Evolutionary conservation across 1,140 invertebrate genomes (phyloP).

Genomic region (Pseudomyrmex sp.): DNA sequence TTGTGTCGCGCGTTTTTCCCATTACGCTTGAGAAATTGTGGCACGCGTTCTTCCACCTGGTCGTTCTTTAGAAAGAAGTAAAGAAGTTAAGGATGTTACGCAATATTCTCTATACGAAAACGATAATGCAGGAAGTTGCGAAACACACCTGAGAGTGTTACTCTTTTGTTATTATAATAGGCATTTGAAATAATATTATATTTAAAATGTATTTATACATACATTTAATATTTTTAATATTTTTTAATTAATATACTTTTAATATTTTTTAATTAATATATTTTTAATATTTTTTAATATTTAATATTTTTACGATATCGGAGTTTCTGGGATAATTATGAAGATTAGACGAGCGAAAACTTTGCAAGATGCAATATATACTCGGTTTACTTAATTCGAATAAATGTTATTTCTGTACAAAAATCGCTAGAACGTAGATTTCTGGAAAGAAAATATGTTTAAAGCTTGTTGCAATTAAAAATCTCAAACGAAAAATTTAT

Average conservation of each 20-base stretch:
- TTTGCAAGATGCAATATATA: not conserved
- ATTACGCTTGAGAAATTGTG: slow-evolving; percentile 65
- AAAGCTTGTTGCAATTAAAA: slow-evolving; percentile 28
- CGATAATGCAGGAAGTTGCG: not conserved
- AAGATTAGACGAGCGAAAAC: not conserved
- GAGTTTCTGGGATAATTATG: slow-evolving; percentile 2
- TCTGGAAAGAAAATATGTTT: not conserved
- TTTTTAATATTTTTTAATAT: not conserved
- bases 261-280: too few species aligned
- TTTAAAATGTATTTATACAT: not conserved
- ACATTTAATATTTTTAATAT: not conserved
- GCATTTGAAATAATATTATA: not conserved
- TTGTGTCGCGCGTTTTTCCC: slow-evolving; percentile 52
- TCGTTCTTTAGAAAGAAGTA: not conserved
- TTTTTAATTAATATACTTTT: too few species aligned
- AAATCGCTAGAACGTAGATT: not conserved
- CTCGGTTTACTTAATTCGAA: not conserved
- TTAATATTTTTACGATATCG: not conserved
- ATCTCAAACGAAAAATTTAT: not conserved
- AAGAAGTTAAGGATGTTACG: not conserved
- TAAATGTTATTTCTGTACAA: not conserved
- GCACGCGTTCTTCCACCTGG: not conserved
- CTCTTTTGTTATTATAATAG: not conserved
- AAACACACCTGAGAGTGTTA: not conserved
- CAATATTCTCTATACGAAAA: not conserved